Percentiles rank a stretch among this genome's conserved stretches.
Conservation (phyloP, 2,113 vertebrate species). For the Sigmodon hispidus region DNA sequence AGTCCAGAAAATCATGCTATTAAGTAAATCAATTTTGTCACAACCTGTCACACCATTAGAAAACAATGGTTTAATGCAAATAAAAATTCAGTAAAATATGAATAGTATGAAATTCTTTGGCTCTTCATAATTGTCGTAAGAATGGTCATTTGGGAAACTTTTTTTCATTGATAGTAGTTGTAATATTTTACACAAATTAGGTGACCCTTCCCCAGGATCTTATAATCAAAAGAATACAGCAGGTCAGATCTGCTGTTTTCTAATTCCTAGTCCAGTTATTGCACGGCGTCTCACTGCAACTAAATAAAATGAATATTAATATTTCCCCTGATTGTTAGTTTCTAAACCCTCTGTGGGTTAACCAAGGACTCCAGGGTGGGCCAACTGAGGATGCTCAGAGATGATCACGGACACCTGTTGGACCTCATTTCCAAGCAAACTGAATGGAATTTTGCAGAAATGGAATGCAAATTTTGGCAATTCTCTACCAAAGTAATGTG, state of each 20-base stretch:
- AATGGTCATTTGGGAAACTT: background rate
- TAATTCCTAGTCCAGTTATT: background rate
- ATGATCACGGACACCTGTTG: background rate
- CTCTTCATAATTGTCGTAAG: background rate
- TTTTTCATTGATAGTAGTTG: background rate
- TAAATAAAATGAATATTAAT: background rate
- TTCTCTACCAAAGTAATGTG: background rate
- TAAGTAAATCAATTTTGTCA: background rate
- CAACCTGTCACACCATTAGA: background rate
- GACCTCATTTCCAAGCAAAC: background rate
- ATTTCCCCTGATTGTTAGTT: background rate
- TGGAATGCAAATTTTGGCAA: constrained; percentile 4
- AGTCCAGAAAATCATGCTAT: background rate
- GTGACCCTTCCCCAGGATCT: background rate
- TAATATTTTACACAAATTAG: background rate
- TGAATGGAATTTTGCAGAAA: constrained; percentile 25
- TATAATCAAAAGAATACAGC: background rate
- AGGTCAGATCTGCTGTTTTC: background rate
- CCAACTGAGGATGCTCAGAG: background rate
- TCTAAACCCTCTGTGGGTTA: background rate
- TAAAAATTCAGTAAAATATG: constrained; percentile 3
- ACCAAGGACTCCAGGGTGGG: background rate
- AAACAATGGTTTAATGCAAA: background rate
- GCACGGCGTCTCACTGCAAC: background rate
- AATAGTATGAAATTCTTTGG: background rate